These are phyloP conservation scores for Spisula subtruncata DNA, from an alignment of 2,888 invertebrate genomes.

Conservation along the genomic window DNA sequence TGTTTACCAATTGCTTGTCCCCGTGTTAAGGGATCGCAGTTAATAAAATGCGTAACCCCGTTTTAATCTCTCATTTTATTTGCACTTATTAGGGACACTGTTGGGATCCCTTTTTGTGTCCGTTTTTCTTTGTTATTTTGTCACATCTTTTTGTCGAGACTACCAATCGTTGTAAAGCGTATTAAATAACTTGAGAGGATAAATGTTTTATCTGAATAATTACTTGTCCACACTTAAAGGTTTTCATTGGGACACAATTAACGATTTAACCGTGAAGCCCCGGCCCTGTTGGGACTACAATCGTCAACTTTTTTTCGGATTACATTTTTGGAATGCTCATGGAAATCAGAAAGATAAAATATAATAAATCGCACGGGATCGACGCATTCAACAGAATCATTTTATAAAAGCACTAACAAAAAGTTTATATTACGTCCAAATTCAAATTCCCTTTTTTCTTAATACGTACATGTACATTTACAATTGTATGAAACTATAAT, in stretches of 20 bases:
- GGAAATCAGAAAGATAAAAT: too few species aligned
- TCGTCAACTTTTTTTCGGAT: too few species aligned
- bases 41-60: conserved; percentile 51
- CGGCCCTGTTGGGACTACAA: not conserved
- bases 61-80: conserved; percentile 48
- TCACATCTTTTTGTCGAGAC: not conserved
- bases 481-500: too few species aligned
- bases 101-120: not conserved
- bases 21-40: conserved; percentile 28
- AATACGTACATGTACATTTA: too few species aligned
- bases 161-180: not conserved
- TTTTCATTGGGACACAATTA: not conserved
- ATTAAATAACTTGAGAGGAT: not conserved
- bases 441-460: too few species aligned
- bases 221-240: not conserved
- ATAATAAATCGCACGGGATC: too few species aligned
- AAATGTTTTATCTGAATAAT: not conserved
- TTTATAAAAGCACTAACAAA: too few species aligned
- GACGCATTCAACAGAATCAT: too few species aligned
- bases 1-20: conserved; percentile 34
- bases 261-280: not conserved
- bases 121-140: conserved; percentile 6
- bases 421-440: too few species aligned
- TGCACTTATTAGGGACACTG: conserved; percentile 7
- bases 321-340: too few species aligned